These are phyloP conservation scores for Drosophila watanabei DNA, from an alignment of 1,140 invertebrate species.

Conservation along the genomic window DNA sequence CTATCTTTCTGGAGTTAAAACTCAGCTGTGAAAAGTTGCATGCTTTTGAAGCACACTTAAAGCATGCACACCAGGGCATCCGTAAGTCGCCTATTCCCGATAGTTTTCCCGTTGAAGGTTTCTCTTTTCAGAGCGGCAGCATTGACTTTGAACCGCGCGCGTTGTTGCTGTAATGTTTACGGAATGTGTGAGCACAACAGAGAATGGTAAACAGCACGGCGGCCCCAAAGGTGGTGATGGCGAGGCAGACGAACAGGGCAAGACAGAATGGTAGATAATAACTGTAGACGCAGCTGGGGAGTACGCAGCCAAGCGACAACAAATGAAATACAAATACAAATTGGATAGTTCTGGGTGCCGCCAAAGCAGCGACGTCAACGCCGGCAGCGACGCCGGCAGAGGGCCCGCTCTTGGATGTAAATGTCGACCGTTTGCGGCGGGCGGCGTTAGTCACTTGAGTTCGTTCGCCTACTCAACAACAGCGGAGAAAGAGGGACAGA, in stretches of 20 bases:
- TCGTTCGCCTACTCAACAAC: conserved; percentile 75
- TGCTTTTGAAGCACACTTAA: too few relatives aligned
- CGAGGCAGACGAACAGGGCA: conserved; percentile 1
- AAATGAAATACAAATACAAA: conserved; percentile 76
- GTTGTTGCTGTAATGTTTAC: conserved; percentile 73
- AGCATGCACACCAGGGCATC: neutral
- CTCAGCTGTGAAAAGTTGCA: too few relatives aligned
- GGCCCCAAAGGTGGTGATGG: neutral
- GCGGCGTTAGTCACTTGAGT: conserved; percentile 78
- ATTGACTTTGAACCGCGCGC: conserved; percentile 74
- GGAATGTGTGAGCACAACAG: conserved; percentile 82
- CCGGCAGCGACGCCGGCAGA: conserved; percentile 30
- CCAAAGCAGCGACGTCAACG: conserved; percentile 26
- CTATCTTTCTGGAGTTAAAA: too few relatives aligned
- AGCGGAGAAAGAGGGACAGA: conserved; percentile 16
- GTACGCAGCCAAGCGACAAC: conserved; percentile 39
- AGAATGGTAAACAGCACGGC: conserved; percentile 59
- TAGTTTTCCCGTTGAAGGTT: conserved; percentile 2
- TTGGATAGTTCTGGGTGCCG: conserved; percentile 49
- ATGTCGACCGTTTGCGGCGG: conserved; percentile 67
- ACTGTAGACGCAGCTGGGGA: conserved; percentile 33
- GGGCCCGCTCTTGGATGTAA: conserved; percentile 68
- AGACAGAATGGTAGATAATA: conserved; percentile 62
- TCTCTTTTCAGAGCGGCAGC: conserved; percentile 53
- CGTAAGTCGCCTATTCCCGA: neutral